A percentile compares a stretch with the other conserved stretches of the same genome.
phyloP scores from a whole-genome alignment of 2,113 vertebrate species.

The Morphnarchus princeps region DNA sequence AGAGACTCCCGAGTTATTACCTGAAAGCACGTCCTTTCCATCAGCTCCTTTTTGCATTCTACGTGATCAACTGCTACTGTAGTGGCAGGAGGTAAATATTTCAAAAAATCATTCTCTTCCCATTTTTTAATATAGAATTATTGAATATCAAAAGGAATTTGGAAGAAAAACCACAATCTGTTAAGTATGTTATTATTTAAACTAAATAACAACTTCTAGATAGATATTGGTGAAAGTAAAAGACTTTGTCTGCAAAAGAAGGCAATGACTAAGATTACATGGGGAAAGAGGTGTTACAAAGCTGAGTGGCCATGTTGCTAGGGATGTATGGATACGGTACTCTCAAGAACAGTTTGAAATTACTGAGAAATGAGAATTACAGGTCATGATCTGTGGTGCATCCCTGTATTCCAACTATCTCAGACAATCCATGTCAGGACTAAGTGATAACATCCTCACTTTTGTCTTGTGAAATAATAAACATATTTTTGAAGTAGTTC shows the following conservation, averaged over 20 bases:
- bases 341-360: neutral
- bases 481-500: neutral
- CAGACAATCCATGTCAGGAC: neutral
- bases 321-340: neutral
- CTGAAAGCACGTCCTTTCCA: neutral
- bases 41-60: neutral
- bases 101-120: neutral
- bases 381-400: neutral
- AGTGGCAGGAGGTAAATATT: neutral
- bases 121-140: neutral
- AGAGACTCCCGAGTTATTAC: accelerated
- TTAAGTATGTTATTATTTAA: neutral
- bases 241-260: neutral
- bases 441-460: neutral
- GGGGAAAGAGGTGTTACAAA: neutral
- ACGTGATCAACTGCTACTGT: neutral
- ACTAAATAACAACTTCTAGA: neutral
- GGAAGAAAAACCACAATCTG: neutral
- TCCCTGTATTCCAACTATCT: neutral
- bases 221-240: neutral
- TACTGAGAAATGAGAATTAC: neutral
- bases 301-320: neutral
- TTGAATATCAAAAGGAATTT: neutral
- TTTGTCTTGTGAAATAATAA: neutral
- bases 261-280: neutral